Evolutionary conservation across 2,797 vertebrate species (phyloP).

Genomic region (Etheostoma perlongum): DNA sequence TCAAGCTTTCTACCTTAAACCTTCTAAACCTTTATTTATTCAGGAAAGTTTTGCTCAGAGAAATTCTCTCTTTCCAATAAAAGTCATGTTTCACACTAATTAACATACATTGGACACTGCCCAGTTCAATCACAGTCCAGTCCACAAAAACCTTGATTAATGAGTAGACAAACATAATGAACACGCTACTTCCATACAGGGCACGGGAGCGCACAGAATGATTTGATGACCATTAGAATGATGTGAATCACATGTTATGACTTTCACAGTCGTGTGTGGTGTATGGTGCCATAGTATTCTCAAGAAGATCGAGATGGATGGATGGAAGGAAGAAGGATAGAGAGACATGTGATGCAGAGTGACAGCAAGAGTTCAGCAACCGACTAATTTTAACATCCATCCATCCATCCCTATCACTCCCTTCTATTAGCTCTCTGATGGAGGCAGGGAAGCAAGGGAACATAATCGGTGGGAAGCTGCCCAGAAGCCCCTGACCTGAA

Average conservation of each 20-base stretch:
- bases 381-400: conserved; percentile 92
- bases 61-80: not conserved
- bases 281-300: conserved; percentile 74
- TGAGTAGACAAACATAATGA: too few relatives aligned
- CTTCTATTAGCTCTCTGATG: conserved; percentile 46
- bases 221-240: too few relatives aligned
- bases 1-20: not conserved
- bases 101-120: not conserved
- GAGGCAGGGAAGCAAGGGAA: conserved; percentile 74
- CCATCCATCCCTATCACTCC: conserved; percentile 59
- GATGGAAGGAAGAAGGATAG: conserved; percentile 32
- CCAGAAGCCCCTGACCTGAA: conserved; percentile 93
- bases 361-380: conserved; percentile 88
- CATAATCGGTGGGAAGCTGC: conserved; percentile 95
- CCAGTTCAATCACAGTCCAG: not conserved
- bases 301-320: conserved; percentile 78
- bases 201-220: too few relatives aligned
- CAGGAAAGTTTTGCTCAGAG: not conserved
- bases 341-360: conserved; percentile 50
- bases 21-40: not conserved
- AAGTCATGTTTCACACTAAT: not conserved
- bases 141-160: too few relatives aligned
- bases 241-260: too few relatives aligned
- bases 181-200: too few relatives aligned
- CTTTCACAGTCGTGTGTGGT: not conserved